Base-by-base conservation (phyloP, 2,888 invertebrate species). In the Noctua janthina region DNA sequence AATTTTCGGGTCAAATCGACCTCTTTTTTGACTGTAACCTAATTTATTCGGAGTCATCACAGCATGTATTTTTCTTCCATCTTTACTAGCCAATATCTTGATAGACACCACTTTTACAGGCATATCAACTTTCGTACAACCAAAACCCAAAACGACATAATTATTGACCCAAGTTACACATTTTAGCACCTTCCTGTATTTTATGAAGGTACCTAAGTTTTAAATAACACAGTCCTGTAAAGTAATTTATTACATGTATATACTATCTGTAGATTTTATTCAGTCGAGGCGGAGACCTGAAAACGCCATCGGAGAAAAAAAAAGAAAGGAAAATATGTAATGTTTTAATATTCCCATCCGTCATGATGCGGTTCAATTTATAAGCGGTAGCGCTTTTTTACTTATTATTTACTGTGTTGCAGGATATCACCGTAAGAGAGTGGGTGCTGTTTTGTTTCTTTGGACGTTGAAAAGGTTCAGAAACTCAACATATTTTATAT, bases 291-390 rank as follows among this genome's bases (percentile, higher is more conserved):
- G 91, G 91, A 92, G 92, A 89, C 91, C 93, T 95, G 94, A 96
- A 95, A 95, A 94, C 93, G 90, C 90, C 91, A 91, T 91, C 92
- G 92, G 87, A 90, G 92, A 93, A 93, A 93, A 94, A 92, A 92
- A 92, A 92, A 92, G 93, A 93, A 94, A 95, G 93, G 94, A 95
- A 96, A 96, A 96, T 96, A 96, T 96, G 96, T 96, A 96, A 96
- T 96, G 96, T 96, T 96, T 95, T 96, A 96, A 96, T 96, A 96
- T 96, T 96, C 94, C 92, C 94, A 96, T 96, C 95, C 94, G 94
- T 94, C 94, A 94, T 88, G 79, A 81, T 83, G 80, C 83, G 89
- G 89, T 85, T 17, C 83, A 93, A 92, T 85, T 66, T 29, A 88
- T 15, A 85, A 80, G 87, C 56, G 71, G 7, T 2, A 71, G 86